Percentiles rank a stretch among this genome's conserved stretches.
These are phyloP conservation scores for Stenurella melanura DNA, from an alignment of 2,888 invertebrate genomes.

Conservation along the genomic window DNA sequence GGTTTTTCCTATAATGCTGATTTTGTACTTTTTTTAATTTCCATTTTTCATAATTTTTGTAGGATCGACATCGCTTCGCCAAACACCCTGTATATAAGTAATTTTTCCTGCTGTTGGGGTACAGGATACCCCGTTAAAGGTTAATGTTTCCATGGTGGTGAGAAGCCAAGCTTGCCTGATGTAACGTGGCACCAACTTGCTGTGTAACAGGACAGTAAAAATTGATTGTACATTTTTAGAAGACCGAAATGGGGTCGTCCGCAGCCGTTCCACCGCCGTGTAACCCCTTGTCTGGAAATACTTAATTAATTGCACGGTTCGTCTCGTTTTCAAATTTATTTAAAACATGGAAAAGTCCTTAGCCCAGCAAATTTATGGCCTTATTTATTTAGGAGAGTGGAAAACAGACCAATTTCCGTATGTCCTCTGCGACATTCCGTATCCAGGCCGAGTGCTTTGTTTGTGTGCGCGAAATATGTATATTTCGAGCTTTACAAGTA, in stretches of 20 bases:
- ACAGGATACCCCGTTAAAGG: no score
- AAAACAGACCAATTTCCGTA: constrained; percentile 36
- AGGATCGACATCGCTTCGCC: no score
- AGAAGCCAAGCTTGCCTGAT: neutral
- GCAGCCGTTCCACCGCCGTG: neutral
- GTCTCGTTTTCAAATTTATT: constrained; percentile 54
- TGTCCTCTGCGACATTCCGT: constrained; percentile 15
- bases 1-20: no score
- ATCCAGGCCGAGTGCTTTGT: constrained; percentile 19
- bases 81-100: no score
- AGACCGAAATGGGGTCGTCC: neutral
- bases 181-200: neutral
- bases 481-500: constrained; percentile 31
- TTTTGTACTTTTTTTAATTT: no score
- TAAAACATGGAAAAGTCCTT: constrained; percentile 54
- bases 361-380: constrained; percentile 51
- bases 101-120: no score
- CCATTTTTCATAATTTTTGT: no score
- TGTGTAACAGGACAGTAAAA: neutral
- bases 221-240: constrained; percentile 1
- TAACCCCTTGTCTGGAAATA: constrained; percentile 11
- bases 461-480: constrained; percentile 33
- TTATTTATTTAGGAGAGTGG: constrained; percentile 44
- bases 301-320: constrained; percentile 40
- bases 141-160: no score